Base-by-base conservation (phyloP, 2,888 invertebrate species). In the Pteria penguin region DNA sequence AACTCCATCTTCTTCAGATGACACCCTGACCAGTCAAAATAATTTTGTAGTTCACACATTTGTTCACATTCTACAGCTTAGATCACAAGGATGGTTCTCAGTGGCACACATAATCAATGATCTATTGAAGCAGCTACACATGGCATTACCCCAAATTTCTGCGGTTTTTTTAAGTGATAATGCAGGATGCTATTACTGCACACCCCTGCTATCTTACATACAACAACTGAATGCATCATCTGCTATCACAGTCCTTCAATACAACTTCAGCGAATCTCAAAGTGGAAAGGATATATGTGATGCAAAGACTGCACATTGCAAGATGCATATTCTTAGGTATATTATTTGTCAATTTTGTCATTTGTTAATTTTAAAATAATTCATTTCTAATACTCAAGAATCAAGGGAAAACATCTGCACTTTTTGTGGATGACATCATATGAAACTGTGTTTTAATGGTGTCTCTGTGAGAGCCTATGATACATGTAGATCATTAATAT, bases 251-350 rank as follows among this genome's bases (percentile, higher is more conserved):
- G 36, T 60, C 8, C 4, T 58, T 1, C 29, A 69, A 18, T 69
- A 69, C 18, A 69, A 58, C 36, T 69, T 69, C 26, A 69, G 69
- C 58, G 69, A 69, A 33, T 1, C 65, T 5, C 69, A 69, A 22
- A 33, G 36, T n/a, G 69, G 69, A 8, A 69, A 69, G 36, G 58
- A 58, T 33, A 58, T 45, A 14, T 45, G 69, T 45, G 69, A 69
- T 45, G 60, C 69, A 2, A 69, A 60, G n/a, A n/a, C n/a, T n/a
- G n/a, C n/a, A n/a, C n/a, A n/a, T n/a, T n/a, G n/a, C n/a, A n/a
- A n/a, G n/a, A n/a, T n/a, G n/a, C n/a, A n/a, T n/a, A n/a, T n/a
- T n/a, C n/a, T n/a, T n/a, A n/a, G n/a, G 18, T 27, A 24, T 27
- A 8, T 29, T 26, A 1, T 27, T 60, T 60, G 60, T 29, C 24